phyloP scores from a whole-genome alignment of 2,888 invertebrate species.

The Diarsia mendica region DNA sequence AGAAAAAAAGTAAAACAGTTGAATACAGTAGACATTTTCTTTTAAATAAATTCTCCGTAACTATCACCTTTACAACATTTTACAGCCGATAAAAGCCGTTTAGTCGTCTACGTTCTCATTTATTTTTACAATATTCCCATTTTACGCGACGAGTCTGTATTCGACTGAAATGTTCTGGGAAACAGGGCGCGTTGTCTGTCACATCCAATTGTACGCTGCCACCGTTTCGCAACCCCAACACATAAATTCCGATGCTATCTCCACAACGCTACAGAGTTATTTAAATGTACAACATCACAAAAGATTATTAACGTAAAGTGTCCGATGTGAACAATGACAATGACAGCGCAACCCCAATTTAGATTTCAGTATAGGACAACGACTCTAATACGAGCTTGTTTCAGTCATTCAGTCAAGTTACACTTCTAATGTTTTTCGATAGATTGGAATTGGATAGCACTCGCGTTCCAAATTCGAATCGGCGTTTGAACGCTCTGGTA shows the following conservation, averaged over 20 bases:
- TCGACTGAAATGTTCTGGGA: constrained; percentile 74
- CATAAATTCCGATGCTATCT: constrained; percentile 84
- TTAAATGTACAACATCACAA: constrained; percentile 76
- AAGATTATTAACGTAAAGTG: constrained; percentile 71
- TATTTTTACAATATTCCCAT: constrained; percentile 72
- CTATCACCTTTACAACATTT: constrained; percentile 60
- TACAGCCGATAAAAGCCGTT: constrained; percentile 53
- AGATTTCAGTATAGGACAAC: constrained; percentile 57
- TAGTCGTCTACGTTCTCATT: constrained; percentile 63
- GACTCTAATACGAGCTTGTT: constrained; percentile 61
- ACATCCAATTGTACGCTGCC: constrained; percentile 79
- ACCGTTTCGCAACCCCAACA: constrained; percentile 75
- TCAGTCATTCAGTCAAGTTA: constrained; percentile 63
- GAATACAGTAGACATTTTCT: constrained; percentile 41
- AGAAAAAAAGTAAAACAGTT: constrained; percentile 47
- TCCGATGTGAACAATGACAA: constrained; percentile 68
- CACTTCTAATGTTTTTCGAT: constrained; percentile 74
- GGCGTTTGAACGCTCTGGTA: constrained; percentile 69
- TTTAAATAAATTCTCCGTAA: constrained; percentile 57
- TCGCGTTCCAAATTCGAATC: constrained; percentile 72
- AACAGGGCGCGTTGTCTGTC: constrained; percentile 77
- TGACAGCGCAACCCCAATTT: constrained; percentile 70
- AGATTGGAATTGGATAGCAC: constrained; percentile 72
- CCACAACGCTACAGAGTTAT: constrained; percentile 74
- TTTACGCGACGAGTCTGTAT: constrained; percentile 70